Evolutionary conservation across 2,113 vertebrate species (phyloP), one percentile per base, ranked within the genome.

Genomic region (Atrichornis clamosus): DNA sequence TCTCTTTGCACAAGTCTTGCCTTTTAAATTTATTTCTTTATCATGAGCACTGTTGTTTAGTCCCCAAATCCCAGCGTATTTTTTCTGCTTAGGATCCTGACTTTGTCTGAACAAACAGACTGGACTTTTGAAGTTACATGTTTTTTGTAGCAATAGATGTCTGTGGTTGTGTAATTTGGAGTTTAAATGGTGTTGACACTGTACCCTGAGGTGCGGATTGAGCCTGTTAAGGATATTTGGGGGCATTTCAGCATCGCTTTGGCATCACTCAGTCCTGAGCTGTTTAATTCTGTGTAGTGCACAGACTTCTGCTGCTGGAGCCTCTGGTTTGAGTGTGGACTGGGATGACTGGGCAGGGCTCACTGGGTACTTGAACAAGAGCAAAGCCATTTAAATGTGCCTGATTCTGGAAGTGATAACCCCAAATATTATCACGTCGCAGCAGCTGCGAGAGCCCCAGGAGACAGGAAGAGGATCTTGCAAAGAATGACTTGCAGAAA

Each of bases 391-490:
- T 87, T 32, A 19, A 27, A 6, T 7, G 58, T 44, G 47, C n/a
- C n/a, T 0, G 15, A 56, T 62, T 10, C 68, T 62, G 84, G 70
- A n/a, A 49, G 56, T 0, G 17, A 76, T 70, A 90, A 87, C 58
- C 52, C 58, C 23, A 32, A 89, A 67, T 56, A 22, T 80, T 96
- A 95, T 94, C 94, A 14, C 0, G 1, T 13, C 0, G 1, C 33
- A 83, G 90, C 93, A 96, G 95, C 93, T 79, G 91, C 1, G 0
- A 6, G 73, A 15, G 67, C 76, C 62, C 23, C 69, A n/a, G 64
- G 69, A 64, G 47, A 10, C 80, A 26, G 85, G 94, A 96, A 91
- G 9, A 70, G 86, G 80, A 92, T 91, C 68, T 90, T n/a, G 65
- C 7, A 1, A 44, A 77, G 92, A 42, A 47, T 75, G 90, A 95